Conservation (phyloP, 2,888 invertebrate species). For the Acronicta aceris region DNA sequence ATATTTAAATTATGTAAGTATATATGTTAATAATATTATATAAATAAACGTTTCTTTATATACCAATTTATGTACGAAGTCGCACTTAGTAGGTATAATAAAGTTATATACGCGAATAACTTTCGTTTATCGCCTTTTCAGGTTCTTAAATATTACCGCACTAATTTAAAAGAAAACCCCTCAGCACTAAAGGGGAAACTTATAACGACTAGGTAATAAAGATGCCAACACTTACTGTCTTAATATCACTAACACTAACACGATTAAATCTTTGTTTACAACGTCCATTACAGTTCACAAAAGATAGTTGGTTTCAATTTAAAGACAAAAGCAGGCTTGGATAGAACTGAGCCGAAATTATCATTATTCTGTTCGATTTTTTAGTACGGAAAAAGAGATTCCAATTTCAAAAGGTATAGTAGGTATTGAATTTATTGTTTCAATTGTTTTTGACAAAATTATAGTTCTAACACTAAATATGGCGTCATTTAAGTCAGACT, state of each 20-base stretch:
- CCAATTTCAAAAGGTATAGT: slow-evolving; percentile 49
- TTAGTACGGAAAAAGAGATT: slow-evolving; percentile 34
- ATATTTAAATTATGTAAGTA: too few species aligned
- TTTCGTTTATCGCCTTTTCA: slow-evolving; percentile 43
- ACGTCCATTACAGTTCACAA: slow-evolving; percentile 14
- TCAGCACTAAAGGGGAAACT: slow-evolving; percentile 56
- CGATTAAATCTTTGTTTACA: background rate
- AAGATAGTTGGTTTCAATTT: background rate
- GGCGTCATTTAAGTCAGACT: slow-evolving; percentile 17
- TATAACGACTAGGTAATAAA: slow-evolving; percentile 59
- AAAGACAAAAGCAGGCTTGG: slow-evolving; percentile 4
- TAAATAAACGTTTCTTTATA: too few species aligned
- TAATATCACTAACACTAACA: background rate
- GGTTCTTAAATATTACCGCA: slow-evolving; percentile 50
- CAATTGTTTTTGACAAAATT: slow-evolving; percentile 52
- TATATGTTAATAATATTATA: too few species aligned
- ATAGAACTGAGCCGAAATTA: background rate
- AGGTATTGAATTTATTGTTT: slow-evolving; percentile 58
- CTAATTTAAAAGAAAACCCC: slow-evolving; percentile 58
- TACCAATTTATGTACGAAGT: too few species aligned
- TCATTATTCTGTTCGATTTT: background rate
- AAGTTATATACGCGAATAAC: slow-evolving; percentile 24
- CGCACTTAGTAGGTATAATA: too few species aligned
- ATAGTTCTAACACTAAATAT: slow-evolving; percentile 36
- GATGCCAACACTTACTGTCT: slow-evolving; percentile 30